phyloP scores from a whole-genome alignment of 2,888 invertebrate species.

The Cheilosia urbana region DNA sequence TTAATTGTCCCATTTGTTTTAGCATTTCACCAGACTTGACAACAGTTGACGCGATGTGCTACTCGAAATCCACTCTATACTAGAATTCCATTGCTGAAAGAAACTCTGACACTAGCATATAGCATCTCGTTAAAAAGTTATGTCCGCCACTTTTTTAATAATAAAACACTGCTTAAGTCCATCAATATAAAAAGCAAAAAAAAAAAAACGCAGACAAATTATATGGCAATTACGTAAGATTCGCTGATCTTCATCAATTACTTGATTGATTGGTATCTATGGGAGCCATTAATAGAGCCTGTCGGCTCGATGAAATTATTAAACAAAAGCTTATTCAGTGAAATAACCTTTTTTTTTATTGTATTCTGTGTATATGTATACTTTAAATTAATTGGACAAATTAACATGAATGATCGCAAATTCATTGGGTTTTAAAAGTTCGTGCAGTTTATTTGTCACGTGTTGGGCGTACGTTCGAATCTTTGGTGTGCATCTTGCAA shows the following conservation, averaged over 20 bases:
- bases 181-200: neutral
- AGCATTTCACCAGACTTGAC: no score
- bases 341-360: conserved; percentile 34
- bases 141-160: no score
- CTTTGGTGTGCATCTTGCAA: conserved; percentile 9
- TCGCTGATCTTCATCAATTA: conserved; percentile 22
- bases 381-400: conserved; percentile 38
- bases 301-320: conserved; percentile 2
- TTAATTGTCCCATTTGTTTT: no score
- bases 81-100: no score
- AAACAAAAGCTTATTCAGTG: conserved; percentile 18
- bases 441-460: conserved; percentile 52
- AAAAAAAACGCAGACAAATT: neutral
- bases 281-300: neutral
- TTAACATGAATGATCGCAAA: neutral
- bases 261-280: conserved; percentile 38
- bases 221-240: conserved; percentile 17
- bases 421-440: conserved; percentile 21
- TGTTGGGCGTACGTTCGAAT: conserved; percentile 10
- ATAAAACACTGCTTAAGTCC: no score
- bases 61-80: no score
- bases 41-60: no score
- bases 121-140: no score
- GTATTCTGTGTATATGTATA: neutral
- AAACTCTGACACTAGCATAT: no score